Conservation (phyloP, 2,888 invertebrate genomes). For the Ferdinandea cuprea region DNA sequence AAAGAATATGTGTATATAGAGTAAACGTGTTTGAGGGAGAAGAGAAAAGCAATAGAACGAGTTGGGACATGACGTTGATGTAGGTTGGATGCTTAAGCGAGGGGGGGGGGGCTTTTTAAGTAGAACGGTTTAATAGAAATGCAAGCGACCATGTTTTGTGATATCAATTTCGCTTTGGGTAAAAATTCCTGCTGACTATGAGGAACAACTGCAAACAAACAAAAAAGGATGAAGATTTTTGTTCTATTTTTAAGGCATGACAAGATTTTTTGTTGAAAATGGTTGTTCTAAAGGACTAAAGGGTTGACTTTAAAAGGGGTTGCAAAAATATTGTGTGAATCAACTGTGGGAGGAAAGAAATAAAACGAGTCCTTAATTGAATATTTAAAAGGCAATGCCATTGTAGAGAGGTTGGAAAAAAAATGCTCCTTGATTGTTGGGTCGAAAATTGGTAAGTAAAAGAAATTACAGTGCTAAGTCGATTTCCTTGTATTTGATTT, state of each 20-base stretch:
- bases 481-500: too few relatives aligned
- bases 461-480: too few relatives aligned
- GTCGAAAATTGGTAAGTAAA: too few relatives aligned
- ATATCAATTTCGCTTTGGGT: conserved; percentile 45
- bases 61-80: conserved; percentile 57
- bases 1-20: neutral
- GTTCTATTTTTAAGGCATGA: conserved; percentile 59
- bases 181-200: conserved; percentile 45
- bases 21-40: neutral
- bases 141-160: conserved; percentile 47
- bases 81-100: conserved; percentile 43
- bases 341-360: neutral
- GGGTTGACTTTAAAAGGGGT: conserved; percentile 45
- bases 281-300: conserved; percentile 34
- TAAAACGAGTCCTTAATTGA: too few relatives aligned
- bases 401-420: conserved; percentile 22
- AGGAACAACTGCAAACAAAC: neutral
- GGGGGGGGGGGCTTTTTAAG: conserved; percentile 18
- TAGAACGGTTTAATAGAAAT: conserved; percentile 47
- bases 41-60: neutral
- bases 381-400: conserved; percentile 49
- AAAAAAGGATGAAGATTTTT: conserved; percentile 14
- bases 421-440: conserved; percentile 12
- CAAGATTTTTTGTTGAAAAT: conserved; percentile 22
- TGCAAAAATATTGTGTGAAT: neutral